These are phyloP conservation scores for Onchidella celtica DNA, from an alignment of 2,888 invertebrate species.

Conservation along the genomic window DNA sequence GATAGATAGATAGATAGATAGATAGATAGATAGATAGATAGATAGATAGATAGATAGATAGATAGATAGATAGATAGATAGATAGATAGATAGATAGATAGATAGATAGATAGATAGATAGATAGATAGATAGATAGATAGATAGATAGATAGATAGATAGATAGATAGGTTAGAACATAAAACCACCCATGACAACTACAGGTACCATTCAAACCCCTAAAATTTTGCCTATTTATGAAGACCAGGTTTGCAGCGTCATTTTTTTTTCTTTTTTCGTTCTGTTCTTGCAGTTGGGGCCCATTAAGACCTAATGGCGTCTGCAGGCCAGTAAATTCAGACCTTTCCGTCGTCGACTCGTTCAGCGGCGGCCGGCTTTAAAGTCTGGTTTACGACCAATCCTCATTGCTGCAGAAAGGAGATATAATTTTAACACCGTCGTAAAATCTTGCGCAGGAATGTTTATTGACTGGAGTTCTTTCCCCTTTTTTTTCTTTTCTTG, in stretches of 20 bases:
- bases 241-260: neutral
- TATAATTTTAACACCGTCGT: conserved; percentile 13
- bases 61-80: too few relatives aligned
- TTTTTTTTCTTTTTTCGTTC: neutral
- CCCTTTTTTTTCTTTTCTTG: neutral
- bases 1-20: too few relatives aligned
- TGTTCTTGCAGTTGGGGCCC: neutral
- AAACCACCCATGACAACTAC: too few relatives aligned
- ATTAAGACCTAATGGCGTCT: conserved; percentile 18
- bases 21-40: too few relatives aligned
- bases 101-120: too few relatives aligned
- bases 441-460: conserved; percentile 9
- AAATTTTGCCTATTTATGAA: too few relatives aligned
- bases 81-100: too few relatives aligned
- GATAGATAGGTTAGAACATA: too few relatives aligned
- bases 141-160: too few relatives aligned
- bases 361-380: neutral
- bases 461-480: neutral
- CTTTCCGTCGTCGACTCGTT: neutral
- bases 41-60: too few relatives aligned
- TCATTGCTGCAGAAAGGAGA: neutral
- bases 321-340: neutral
- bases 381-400: neutral
- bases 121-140: too few relatives aligned
- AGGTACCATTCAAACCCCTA: too few relatives aligned